Evolutionary conservation across 1,140 invertebrate genomes (phyloP).

Genomic region (Psilanteris sp.): DNA sequence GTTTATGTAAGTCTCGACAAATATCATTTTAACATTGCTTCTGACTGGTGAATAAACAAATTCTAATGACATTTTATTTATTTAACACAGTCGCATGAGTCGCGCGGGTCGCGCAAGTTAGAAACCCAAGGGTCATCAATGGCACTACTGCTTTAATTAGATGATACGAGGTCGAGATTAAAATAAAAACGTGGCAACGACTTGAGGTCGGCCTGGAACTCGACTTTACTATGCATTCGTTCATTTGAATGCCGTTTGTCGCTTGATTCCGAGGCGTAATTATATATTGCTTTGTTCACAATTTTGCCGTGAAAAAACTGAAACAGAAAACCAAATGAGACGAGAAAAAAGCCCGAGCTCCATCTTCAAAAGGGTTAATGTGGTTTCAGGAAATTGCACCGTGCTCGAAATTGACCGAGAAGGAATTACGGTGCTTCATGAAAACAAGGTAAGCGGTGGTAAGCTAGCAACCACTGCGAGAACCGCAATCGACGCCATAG

Average conservation of each 20-base stretch:
- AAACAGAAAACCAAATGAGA: neutral
- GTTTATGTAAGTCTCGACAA: too few species aligned
- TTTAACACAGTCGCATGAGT: neutral
- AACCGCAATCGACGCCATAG: slow-evolving; percentile 24
- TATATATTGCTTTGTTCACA: too few species aligned
- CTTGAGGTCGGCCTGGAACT: too few species aligned
- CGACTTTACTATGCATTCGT: too few species aligned
- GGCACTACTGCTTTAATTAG: slow-evolving; percentile 13
- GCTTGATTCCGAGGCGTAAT: too few species aligned
- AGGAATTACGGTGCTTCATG: slow-evolving; percentile 13
- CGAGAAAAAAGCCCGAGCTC: slow-evolving; percentile 14
- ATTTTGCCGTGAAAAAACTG: too few species aligned
- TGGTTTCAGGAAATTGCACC: slow-evolving; percentile 57
- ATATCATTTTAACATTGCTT: too few species aligned
- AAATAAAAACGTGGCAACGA: too few species aligned
- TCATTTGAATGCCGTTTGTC: too few species aligned
- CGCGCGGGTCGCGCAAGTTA: neutral
- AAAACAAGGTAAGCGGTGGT: slow-evolving; percentile 48
- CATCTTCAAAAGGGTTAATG: slow-evolving; percentile 57
- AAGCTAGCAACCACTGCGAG: slow-evolving; percentile 33
- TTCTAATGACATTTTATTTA: too few species aligned
- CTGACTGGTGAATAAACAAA: too few species aligned
- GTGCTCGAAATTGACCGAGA: slow-evolving; percentile 19
- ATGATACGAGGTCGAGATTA: slow-evolving; percentile 27
- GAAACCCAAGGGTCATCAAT: slow-evolving; percentile 11